These are phyloP conservation scores for Lindbergichthys nudifrons DNA, from an alignment of 2,797 vertebrate genomes.

Conservation along the genomic window DNA sequence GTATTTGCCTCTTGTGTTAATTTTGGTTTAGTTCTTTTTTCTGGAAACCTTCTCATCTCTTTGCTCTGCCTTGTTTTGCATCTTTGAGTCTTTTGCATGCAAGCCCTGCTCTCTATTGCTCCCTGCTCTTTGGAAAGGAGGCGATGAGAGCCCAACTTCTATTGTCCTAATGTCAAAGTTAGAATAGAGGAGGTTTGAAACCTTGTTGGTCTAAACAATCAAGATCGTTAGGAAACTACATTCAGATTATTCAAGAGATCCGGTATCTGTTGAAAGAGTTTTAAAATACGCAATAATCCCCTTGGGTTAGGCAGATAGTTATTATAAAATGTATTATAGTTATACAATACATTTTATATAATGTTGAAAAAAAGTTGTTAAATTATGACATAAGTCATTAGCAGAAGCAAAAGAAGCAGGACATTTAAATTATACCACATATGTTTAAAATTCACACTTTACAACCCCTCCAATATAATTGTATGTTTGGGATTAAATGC, in stretches of 20 bases:
- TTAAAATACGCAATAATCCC: conserved; percentile 13
- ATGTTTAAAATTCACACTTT: conserved; percentile 3
- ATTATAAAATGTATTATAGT: not conserved
- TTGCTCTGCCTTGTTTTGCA: conserved; percentile 70
- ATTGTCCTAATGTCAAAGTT: conserved; percentile 79
- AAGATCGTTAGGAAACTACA: conserved; percentile 41
- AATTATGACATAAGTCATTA: conserved; percentile 11
- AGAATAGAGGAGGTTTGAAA: conserved; percentile 71
- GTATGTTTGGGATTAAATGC: not conserved
- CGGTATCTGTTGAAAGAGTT: conserved; percentile 10
- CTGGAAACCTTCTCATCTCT: conserved; percentile 51
- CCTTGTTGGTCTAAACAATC: conserved; percentile 67
- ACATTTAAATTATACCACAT: not conserved
- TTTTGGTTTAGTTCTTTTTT: conserved; percentile 43
- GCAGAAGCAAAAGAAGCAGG: conserved; percentile 1
- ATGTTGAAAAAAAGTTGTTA: not conserved
- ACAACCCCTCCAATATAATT: not conserved
- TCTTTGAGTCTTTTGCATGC: conserved; percentile 79
- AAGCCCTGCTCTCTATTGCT: conserved; percentile 72
- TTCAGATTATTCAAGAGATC: conserved; percentile 39
- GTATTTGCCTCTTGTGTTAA: conserved; percentile 20
- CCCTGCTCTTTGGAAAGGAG: conserved; percentile 65
- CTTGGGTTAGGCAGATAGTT: not conserved
- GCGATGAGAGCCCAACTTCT: conserved; percentile 63
- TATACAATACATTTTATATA: not conserved